phyloP scores from a whole-genome alignment of 2,113 vertebrate species.

The Clarias gariepinus region DNA sequence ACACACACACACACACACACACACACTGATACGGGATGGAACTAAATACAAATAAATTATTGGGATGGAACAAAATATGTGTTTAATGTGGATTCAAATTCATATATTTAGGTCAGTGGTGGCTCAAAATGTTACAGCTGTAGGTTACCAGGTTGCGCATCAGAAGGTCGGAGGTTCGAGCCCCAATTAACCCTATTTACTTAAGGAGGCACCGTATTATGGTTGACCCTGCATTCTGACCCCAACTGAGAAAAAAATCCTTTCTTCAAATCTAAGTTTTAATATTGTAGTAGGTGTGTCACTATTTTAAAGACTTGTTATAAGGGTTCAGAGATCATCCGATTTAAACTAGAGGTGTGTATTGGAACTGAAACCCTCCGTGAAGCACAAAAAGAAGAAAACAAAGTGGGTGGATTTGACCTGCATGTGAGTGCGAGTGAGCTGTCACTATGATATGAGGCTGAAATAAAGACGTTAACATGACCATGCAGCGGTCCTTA shows the following conservation, averaged over 20 bases:
- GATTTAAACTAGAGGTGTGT: neutral
- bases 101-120: neutral
- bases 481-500: too few relatives aligned
- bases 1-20: neutral
- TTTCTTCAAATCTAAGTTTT: too few relatives aligned
- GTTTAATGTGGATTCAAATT: neutral
- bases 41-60: neutral
- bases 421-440: neutral
- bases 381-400: neutral
- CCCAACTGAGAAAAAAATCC: too few relatives aligned
- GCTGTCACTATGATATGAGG: neutral
- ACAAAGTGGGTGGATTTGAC: neutral
- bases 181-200: too few relatives aligned
- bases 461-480: neutral
- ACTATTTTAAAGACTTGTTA: neutral
- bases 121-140: too few relatives aligned
- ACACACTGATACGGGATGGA: neutral
- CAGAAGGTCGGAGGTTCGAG: too few relatives aligned
- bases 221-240: too few relatives aligned
- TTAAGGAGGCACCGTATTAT: too few relatives aligned
- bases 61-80: neutral
- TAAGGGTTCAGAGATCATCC: neutral
- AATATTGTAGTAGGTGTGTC: too few relatives aligned
- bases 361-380: neutral
- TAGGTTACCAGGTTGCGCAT: too few relatives aligned